A percentile compares a stretch with the other conserved stretches of the same genome.
Evolutionary conservation across 2,888 invertebrate species (phyloP).

Genomic region (Zhuqinia jingwanae): DNA sequence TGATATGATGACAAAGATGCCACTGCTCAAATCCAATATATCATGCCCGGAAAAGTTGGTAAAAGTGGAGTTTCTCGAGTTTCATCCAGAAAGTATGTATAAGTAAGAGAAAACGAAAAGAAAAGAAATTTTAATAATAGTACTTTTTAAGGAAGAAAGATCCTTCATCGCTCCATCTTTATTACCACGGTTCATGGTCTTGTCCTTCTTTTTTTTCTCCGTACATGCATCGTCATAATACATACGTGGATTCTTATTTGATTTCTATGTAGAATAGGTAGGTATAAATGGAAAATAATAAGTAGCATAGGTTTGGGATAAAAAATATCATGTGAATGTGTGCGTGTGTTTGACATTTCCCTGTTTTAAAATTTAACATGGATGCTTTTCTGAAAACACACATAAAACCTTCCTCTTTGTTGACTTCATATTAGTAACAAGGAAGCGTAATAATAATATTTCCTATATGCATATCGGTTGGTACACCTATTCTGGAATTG

Average conservation of each 20-base stretch:
- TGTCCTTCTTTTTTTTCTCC: slow-evolving; percentile 1
- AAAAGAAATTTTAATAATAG: slow-evolving; percentile 7
- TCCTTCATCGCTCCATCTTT: slow-evolving; percentile 15
- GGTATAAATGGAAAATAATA: not conserved
- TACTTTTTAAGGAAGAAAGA: slow-evolving; percentile 9
- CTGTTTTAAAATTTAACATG: slow-evolving; percentile 10
- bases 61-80: not conserved
- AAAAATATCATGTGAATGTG: not conserved
- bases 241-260: not conserved
- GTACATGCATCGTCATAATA: not conserved
- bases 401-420: slow-evolving; percentile 6
- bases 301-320: not conserved
- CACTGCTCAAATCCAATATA: not conserved
- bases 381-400: not conserved
- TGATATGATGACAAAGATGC: not conserved
- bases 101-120: not conserved
- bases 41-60: too few relatives aligned
- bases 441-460: not conserved
- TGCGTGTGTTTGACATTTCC: not conserved
- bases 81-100: not conserved
- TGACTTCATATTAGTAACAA: not conserved
- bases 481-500: not conserved
- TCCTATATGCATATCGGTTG: not conserved
- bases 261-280: not conserved
- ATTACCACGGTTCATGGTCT: slow-evolving; percentile 15